Evolutionary conservation across 2,797 vertebrate genomes (phyloP), one percentile per base, ranked within the genome.

Genomic region (Myiotriccus ornatus): DNA sequence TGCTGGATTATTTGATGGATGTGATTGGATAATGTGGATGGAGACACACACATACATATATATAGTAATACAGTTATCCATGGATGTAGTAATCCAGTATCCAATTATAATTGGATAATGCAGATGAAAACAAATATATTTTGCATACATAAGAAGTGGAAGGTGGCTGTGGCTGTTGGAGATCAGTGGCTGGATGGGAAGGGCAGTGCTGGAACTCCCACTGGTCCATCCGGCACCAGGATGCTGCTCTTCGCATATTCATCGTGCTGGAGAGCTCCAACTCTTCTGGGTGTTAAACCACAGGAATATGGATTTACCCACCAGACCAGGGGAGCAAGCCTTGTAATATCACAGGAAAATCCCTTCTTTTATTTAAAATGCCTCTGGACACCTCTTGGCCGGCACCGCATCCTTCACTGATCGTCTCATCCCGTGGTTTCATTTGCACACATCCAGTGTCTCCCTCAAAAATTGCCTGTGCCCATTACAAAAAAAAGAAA

Each of bases 341-440:
- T 60, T 71, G 44, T 28, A 8, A 16, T 20, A 17, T 43, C 53
- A 52, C 74, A 12, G 64, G 50, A 68, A 94, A 94, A 69, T 1
- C 12, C 24, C 13, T 3, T 37, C 55, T 47, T 67, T 63, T 63
- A 12, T 65, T 65, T 37, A 7, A 76, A 80, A 20, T 34, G 14
- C 28, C 43, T 52, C 77, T 28, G 50, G 46, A 19, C n/a, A 10
- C 28, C 5, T 21, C 35, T 20, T 30, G 57, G 6, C n/a, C 7
- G 4, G 30, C 34, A 5, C 65, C 8, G 8, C 43, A 3, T 44
- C 83, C 32, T 57, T 34, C 22, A 1, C 12, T 10, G 6, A 1
- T 15, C 19, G 0, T 18, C 0, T 1, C 3, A 3, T n/a, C 35
- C 69, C 12, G 0, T 1, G 3, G 3, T 56, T 43, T 62, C 32